phyloP scores from a whole-genome alignment of 2,888 invertebrate genomes.

The Standfussiana lucernea region DNA sequence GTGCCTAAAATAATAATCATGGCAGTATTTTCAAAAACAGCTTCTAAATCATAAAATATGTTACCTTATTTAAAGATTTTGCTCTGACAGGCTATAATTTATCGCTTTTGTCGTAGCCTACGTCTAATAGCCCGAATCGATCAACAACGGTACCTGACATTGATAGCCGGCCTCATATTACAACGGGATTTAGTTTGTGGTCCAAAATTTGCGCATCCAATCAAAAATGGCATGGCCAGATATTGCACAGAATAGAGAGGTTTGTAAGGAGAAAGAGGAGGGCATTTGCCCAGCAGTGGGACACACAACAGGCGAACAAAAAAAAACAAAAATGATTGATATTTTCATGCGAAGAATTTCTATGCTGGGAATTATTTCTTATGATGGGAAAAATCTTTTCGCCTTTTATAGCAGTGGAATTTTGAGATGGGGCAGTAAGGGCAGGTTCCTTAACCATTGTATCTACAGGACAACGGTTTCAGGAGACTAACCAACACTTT shows the following conservation, averaged over 20 bases:
- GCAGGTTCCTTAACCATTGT: no score
- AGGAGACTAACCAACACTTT: no score
- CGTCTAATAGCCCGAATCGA: slow-evolving; percentile 52
- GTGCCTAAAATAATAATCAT: background rate
- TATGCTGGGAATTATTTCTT: no score
- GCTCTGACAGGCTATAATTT: slow-evolving; percentile 33
- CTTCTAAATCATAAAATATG: slow-evolving; percentile 28
- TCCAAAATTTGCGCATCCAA: slow-evolving; percentile 13
- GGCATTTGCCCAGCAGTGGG: no score
- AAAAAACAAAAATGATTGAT: no score
- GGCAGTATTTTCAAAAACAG: background rate
- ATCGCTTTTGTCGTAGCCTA: slow-evolving; percentile 38
- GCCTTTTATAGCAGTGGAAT: background rate
- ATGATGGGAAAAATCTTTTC: background rate
- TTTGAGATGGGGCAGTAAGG: background rate
- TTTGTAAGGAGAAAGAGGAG: no score
- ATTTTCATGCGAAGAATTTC: background rate
- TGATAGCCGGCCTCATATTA: slow-evolving; percentile 55
- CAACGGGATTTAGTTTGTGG: slow-evolving; percentile 21
- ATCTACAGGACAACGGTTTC: no score
- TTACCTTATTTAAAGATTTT: background rate
- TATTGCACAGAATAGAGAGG: no score
- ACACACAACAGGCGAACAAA: no score
- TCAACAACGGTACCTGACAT: slow-evolving; percentile 52
- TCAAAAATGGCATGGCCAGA: no score